phyloP scores from a whole-genome alignment of 2,797 vertebrate species.

The Loriculus beryllinus region DNA sequence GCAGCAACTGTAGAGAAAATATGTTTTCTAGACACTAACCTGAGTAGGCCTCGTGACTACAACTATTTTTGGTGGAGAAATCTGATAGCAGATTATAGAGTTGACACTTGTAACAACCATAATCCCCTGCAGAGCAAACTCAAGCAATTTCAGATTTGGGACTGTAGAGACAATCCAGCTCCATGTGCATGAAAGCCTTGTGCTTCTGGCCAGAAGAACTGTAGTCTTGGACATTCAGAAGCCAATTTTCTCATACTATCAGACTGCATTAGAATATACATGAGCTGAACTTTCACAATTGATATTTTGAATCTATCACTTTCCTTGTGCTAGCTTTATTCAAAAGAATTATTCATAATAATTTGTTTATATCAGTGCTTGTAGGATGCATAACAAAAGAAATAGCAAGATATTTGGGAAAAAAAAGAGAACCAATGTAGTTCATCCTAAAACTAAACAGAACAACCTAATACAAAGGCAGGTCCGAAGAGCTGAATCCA shows the following conservation, averaged over 20 bases:
- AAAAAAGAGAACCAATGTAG: background rate
- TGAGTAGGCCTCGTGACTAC: background rate
- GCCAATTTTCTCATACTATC: background rate
- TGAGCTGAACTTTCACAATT: background rate
- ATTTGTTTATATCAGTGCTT: background rate
- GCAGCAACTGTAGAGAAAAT: background rate
- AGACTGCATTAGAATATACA: background rate
- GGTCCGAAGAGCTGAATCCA: background rate
- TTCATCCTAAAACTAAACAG: background rate
- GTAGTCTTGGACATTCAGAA: background rate
- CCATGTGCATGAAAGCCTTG: background rate
- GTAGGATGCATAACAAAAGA: background rate
- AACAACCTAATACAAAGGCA: background rate
- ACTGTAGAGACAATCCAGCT: background rate
- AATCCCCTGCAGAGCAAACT: background rate
- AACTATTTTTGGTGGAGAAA: background rate
- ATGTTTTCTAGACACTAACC: background rate
- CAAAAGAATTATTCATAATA: background rate
- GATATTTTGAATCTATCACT: background rate
- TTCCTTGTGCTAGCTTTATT: background rate
- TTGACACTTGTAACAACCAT: background rate
- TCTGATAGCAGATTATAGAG: background rate
- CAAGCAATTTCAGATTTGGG: background rate
- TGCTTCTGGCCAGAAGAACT: background rate
- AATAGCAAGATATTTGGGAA: background rate